Evolutionary conservation across 2,113 vertebrate genomes (phyloP), one percentile per base, ranked within the genome.

Genomic region (Bubo scandiacus): DNA sequence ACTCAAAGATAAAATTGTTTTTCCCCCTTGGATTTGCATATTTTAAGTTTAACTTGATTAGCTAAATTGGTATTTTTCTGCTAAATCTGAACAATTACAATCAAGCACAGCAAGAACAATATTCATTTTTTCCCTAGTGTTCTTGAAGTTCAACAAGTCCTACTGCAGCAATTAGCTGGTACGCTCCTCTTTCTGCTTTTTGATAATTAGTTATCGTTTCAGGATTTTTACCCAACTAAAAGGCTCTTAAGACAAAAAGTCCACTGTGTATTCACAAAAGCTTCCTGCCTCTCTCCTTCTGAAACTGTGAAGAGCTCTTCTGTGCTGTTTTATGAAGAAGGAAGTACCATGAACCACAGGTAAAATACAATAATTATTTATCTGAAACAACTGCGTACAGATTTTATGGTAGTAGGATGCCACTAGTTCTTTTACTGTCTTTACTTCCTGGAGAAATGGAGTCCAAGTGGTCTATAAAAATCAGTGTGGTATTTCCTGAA

Each of bases 151-250:
- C 73, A 91, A 32, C 29, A 87, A 80, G 42, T 71, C 20, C 26
- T 77, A 49, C 49, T 65, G 38, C 34, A 96, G 32, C 61, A 91
- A 52, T 74, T 91, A 81, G 4, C 14, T 40, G 7, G 9, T 34
- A 58, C 36, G 17, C 7, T 77, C 12, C 10, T 67, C 34, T 83
- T 49, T 72, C 32, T 79, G 61, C 13, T 20, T 87, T 87, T 66
- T 68, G 23, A 58, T 68, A 96, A 92, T 81, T 27, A 84, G 22
- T 13, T 92, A 63, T 4, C 14, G 52, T 91, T 88, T 67, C 83
- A 96, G n/a, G 75, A 85, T 72, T 94, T 95, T 94, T 73, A 54
- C 10, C 57, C 57, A 81, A 75, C 21, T 86, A 75, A 71, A 23
- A 91, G 55, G 11, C 5, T 80, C 30, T 51, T 88, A 71, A n/a